Evolutionary conservation across 2,888 invertebrate species (phyloP), one percentile per base, ranked within the genome.

Genomic region (Gnatocerus cornutus): DNA sequence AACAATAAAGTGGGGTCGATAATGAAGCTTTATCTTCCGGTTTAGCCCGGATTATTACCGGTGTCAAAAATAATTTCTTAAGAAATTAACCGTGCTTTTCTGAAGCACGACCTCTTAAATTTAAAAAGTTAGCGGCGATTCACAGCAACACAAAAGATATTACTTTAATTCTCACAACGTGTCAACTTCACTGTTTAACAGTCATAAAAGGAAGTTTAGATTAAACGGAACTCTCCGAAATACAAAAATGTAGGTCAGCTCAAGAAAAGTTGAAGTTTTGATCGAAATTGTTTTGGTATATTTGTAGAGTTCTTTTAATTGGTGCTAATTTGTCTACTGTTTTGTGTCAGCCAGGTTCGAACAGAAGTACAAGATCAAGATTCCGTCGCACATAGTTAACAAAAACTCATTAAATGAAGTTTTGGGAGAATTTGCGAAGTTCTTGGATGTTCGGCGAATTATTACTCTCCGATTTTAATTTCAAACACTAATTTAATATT

Each of bases 1-100:
- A 64, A 64, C 55, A 64, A 64, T 52, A 64, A 64, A 64, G 64
- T 64, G 55, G 53, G 64, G 43, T 43, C 64, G 46, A 64, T 64
- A 64, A 64, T 64, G 43, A 45, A 29, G 55, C 30, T 45, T 55
- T 64, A 64, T 55, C 55, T 64, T 55, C 41, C 52, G 55, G 64
- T 45, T 64, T 55, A 41, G 53, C 8, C 4, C 21, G 21, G 21
- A 21, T 21, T 21, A 21, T 21, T 21, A 4, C 30, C 62, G 21
- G 1, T 21, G 21, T 21, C 21, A 21, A 21, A 21, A 21, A 21
- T 3, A 21, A 3, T 21, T 3, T 21, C 21, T 21, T 21, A 4
- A 21, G 21, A 21, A 21, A 21, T 21, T 21, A 21, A 4, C 21
- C 4, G 21, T 21, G 21, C 21, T 21, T 21, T 21, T 21, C 2